A percentile compares a stretch with the other conserved stretches of the same genome.
These are phyloP conservation scores for Nephotettix cincticeps DNA, from an alignment of 1,140 invertebrate genomes.

Conservation along the genomic window DNA sequence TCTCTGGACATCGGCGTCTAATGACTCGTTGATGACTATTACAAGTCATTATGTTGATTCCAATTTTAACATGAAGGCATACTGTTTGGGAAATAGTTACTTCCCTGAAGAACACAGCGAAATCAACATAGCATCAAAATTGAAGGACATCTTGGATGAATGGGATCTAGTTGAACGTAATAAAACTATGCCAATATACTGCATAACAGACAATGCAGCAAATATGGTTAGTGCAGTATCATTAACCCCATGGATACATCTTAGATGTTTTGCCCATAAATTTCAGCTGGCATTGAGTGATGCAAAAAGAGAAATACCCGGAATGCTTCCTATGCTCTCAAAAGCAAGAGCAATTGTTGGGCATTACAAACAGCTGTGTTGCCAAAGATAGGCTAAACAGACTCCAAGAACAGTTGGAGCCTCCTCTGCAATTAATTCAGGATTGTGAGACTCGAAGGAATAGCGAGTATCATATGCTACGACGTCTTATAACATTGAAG, in stretches of 20 bases:
- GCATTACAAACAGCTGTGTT: constrained; percentile 18
- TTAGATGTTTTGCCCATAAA: constrained; percentile 36
- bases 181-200: constrained; percentile 26
- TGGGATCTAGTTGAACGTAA: constrained; percentile 39
- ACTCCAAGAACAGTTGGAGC: constrained; percentile 13
- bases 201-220: constrained; percentile 36
- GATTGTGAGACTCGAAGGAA: constrained; percentile 22
- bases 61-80: constrained; percentile 30
- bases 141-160: constrained; percentile 33
- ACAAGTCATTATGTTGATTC: constrained; percentile 37
- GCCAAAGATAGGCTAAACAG: background rate
- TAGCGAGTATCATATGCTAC: constrained; percentile 15
- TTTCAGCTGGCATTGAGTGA: constrained; percentile 29
- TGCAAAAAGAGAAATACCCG: constrained; percentile 21
- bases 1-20: constrained; percentile 37
- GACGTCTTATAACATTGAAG: constrained; percentile 16
- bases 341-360: constrained; percentile 25
- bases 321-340: background rate
- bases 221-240: constrained; percentile 33
- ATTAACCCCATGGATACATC: constrained; percentile 29
- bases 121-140: constrained; percentile 2
- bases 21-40: constrained; percentile 33
- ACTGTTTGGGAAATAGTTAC: constrained; percentile 27
- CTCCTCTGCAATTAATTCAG: constrained; percentile 17
- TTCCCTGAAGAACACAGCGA: constrained; percentile 14